Evolutionary conservation across 1,140 invertebrate species (phyloP), one percentile per base, ranked within the genome.

Genomic region (Pseudomyrmex dendroicus): DNA sequence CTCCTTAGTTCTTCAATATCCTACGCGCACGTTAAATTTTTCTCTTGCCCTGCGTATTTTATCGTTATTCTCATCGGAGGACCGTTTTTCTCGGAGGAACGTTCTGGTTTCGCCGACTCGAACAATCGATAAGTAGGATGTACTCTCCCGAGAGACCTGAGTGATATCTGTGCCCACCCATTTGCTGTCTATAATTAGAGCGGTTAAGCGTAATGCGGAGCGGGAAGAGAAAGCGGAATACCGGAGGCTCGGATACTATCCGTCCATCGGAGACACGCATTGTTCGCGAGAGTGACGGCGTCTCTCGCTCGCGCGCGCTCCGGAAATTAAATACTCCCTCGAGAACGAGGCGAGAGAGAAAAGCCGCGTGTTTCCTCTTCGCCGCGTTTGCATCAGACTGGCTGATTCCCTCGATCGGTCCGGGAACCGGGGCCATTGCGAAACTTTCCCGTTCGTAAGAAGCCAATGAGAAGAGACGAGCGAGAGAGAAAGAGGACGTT

Each of bases 291-390:
- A 88, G 72, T 82, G 87, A 89, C 87, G 74, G 56, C 57, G 87
- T 80, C 84, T 73, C 76, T 63, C 20, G 22, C 25, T 35, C 46
- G 50, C 52, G 83, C 72, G 84, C 85, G 66, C 76, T 73, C 90
- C 91, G 91, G 91, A 92, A 91, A 92, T 92, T 91, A 91, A 92
- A 90, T 91, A 89, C 87, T 73, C 87, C 84, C 88, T 77, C 68
- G 85, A 90, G 83, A 85, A 85, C 78, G 84, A 89, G 48, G 67
- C 70, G 62, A 50, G 70, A 57, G 25, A 78, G 70, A 62, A 35
- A 25, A 57, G 20, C 44, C 64, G 35, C 56, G 44, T 61, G 46
- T 7, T 52, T 70, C 12, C 35, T 2, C 15, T 57, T 4, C 10
- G 46, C 9, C 17, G n/a, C 46, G 57, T 77, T 76, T 84, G 52